Evolutionary conservation across 1,140 invertebrate species (phyloP), one percentile per base, ranked within the genome.

Genomic region (Drosophila littoralis): DNA sequence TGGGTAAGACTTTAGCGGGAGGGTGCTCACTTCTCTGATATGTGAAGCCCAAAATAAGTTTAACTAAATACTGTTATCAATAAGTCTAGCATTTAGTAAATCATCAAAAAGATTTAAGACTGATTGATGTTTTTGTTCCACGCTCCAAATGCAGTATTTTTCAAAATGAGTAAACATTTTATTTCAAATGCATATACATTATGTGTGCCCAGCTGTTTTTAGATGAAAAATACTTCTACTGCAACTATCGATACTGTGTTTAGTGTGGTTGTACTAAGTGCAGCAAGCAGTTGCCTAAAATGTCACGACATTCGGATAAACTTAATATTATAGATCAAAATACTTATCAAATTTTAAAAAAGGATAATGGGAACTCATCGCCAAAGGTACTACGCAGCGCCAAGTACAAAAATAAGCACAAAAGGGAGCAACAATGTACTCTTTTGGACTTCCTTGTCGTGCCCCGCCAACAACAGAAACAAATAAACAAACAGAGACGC

Each of bases 391-490:
- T 79, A 1, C 82, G 71, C 10, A 91, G 77, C 61, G 48, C 85
- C 33, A 91, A 91, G 46, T 88, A 81, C 43, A 91, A 86, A 38
- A 80, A 75, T 10, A 79, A 81, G 7, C 83, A 83, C 51, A 67
- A 76, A 9, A 77, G 60, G 6, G 40, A 63, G n/a, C 50, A 51
- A 22, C 43, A 59, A 7, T 60, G 77, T 10, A 69, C 74, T 0
- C 69, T 91, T 0, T 8, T 91, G 7, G 82, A 91, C 32, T 91
- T 86, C 66, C 13, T 88, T 4, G n/a, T 67, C 15, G 50, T 68
- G 50, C 70, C 75, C 1, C 58, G 67, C 1, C 68, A 61, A 17
- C 52, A 74, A 6, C 71, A 60, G 28, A 69, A 55, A 55, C 55
- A 67, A 15, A 6, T 22, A 1, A 76, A 66, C 38, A 52, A 55